Base-by-base conservation (phyloP, 2,797 vertebrate species). In the Chelmon rostratus region DNA sequence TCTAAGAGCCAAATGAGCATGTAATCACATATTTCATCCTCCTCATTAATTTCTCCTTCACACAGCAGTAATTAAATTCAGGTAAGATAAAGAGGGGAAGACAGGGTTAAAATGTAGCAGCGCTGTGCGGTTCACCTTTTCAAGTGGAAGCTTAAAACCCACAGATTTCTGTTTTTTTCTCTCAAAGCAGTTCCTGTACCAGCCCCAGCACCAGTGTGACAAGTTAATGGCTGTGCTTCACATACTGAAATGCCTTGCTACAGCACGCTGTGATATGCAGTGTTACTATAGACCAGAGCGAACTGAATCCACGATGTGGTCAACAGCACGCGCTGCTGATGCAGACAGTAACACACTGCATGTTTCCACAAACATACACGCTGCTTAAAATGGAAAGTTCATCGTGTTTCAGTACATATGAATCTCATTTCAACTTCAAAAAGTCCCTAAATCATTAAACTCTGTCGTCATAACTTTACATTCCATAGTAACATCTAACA, bases 11-110 rank as follows among this genome's bases (percentile, higher is more conserved):
- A 74, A 87, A 90, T 49, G 56, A 86, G 83, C 53, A 64, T 77
- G 57, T 87, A 81, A 89, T 89, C 77, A 84, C 74, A 75, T 37
- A 63, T 91, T 88, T 84, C 76, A 83, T 73, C 76, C 73, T 37
- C 63, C 78, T 86, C 83, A 83, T 86, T 90, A 78, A 85, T 79
- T 80, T 81, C 72, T 3, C 58, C 73, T 62, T 82, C 67, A 37
- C 81, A 71, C 76, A 44, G 67, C 52, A 44, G 59, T 86, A 87
- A 91, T 93, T 87, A 88, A 81, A 84, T 79, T 50, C 84, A 86
- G 84, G 86, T 86, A 47, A 75, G 74, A 86, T 87, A 74, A 81
- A 82, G 64, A 31, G 50, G 61, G 79, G 42, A 28, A 9, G 78
- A 71, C 49, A 13, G 66, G 86, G 85, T 89, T 85, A 71, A 76